Conservation (phyloP, 2,888 invertebrate genomes). For the Cyrtodaria siliqua region DNA sequence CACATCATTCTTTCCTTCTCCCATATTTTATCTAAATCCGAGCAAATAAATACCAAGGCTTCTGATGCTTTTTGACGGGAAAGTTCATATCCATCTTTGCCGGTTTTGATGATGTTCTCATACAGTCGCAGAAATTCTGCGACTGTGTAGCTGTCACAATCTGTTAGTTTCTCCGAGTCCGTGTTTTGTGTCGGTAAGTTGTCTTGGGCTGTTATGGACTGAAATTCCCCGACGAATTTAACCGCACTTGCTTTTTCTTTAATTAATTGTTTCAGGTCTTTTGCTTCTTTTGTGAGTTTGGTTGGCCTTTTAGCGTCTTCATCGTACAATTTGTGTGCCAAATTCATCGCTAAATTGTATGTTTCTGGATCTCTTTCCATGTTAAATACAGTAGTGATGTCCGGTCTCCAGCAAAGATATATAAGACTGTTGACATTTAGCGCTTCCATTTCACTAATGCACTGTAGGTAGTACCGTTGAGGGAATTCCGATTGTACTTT, state of each 20-base stretch:
- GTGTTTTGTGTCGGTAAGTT: no score
- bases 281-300: background rate
- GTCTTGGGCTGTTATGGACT: no score
- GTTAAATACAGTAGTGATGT: no score
- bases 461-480: constrained; percentile 26
- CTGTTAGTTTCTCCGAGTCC: no score
- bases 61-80: constrained; percentile 15
- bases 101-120: no score
- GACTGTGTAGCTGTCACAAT: no score
- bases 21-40: constrained; percentile 28
- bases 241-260: no score
- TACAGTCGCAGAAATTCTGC: no score
- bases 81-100: no score
- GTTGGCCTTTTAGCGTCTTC: constrained; percentile 2
- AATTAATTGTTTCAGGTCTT: background rate
- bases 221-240: no score
- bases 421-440: constrained; percentile 25
- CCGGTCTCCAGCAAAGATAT: constrained; percentile 40
- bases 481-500: constrained; percentile 21
- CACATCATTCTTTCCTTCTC: constrained; percentile 7
- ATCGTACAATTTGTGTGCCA: background rate
- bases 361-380: no score
- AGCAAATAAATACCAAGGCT: constrained; percentile 19
- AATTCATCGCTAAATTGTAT: constrained; percentile 4
- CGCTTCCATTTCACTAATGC: constrained; percentile 33